Base-by-base conservation (phyloP, 92 coral and sea anemone genomes). In the Parazoanthus swiftii region DNA sequence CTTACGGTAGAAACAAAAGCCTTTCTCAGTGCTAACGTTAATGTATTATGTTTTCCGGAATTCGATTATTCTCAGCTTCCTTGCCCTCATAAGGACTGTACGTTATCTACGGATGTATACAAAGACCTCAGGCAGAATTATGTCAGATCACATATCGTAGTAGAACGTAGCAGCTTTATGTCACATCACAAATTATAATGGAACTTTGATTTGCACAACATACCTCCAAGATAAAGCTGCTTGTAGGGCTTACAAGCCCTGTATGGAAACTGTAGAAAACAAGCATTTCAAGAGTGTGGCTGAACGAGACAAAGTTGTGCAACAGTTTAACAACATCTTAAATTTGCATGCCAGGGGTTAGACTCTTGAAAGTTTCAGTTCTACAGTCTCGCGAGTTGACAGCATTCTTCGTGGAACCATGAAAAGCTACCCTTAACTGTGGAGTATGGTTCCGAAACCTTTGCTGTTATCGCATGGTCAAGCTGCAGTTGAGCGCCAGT, bases 331-430 rank as follows among this genome's bases (percentile, higher is more conserved):
- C 63, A 77, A 77, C 66, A 29, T 77, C 81, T 46, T 78, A 37
- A 38, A 78, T 48, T 78, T 78, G 81, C 81, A 78, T 33, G 38
- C 81, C 81, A 78, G 65, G 66, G 81, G 48, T 78, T 38, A n/a
- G 25, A 78, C 38, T 23, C 48, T 78, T 78, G 66, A 78, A 78
- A 78, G 38, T 39, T 78, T 78, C 66, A 78, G 25, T 78, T 78
- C 81, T 78, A 78, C 39, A 37, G 81, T 78, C 81, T 79, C 83
- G 26, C 83, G 68, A 29, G 70, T 54, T 51, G 83, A 79, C 83
- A 79, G 20, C 68, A 54, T 79, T 79, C 44, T 50, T 51, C 83
- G 54, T 79, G 70, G 83, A 79, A 79, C 15, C 83, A 79, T 79
- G 83, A 79, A 79, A 29, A 70, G 33, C 48, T 79, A 44, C 65